Conservation (phyloP, 1,140 invertebrate genomes). For the Orchestia grillus region DNA sequence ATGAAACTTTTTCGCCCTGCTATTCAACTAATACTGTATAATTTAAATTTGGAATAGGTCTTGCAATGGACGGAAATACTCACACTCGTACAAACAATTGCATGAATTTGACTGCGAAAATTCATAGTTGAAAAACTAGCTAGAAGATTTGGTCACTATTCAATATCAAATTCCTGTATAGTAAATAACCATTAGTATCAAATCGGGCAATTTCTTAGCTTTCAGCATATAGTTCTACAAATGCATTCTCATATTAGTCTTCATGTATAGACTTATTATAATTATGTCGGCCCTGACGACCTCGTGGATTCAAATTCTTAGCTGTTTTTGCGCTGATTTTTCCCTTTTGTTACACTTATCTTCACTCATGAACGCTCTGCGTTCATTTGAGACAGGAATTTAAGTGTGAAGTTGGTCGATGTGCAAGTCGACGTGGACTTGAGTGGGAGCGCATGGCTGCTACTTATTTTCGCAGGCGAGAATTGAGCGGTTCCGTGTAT, state of each 20-base stretch:
- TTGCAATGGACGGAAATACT: neutral
- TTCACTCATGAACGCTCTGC: neutral
- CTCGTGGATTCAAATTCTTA: neutral
- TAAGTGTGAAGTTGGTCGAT: neutral
- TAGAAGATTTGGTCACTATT: neutral
- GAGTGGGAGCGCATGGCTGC: neutral
- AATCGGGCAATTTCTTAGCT: neutral
- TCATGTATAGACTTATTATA: neutral
- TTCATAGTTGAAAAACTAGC: neutral
- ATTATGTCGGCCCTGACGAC: neutral
- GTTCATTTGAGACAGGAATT: neutral
- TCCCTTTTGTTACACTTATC: neutral
- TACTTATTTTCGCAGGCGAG: neutral
- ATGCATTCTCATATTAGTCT: neutral
- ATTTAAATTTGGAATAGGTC: neutral
- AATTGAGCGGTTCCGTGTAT: neutral
- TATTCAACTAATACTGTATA: neutral
- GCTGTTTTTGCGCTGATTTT: neutral
- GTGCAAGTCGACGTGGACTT: neutral
- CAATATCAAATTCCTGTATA: neutral
- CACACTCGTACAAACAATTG: neutral
- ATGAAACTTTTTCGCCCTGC: neutral
- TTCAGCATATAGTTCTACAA: neutral
- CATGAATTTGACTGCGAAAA: neutral
- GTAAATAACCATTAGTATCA: neutral